A percentile compares a stretch with the other conserved stretches of the same genome.
Evolutionary conservation across 2,888 invertebrate genomes (phyloP).

Genomic region (Mesorhabditis sp.): DNA sequence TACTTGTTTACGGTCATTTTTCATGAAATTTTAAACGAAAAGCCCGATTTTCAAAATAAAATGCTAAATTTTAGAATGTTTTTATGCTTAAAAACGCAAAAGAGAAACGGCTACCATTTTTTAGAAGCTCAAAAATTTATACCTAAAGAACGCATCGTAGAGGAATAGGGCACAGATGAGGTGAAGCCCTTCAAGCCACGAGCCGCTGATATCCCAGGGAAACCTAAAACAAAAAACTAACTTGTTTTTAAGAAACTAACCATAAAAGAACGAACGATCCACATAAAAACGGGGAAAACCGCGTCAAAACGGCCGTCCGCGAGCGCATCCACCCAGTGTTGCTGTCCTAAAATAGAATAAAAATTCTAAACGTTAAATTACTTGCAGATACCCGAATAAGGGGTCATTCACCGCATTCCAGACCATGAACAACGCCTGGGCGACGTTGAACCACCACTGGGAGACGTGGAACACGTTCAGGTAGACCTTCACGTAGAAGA

Average conservation of each 20-base stretch:
- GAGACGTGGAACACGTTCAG: conserved; percentile 60
- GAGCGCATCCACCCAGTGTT: conserved; percentile 55
- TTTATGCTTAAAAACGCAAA: conserved; percentile 48
- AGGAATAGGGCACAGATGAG: conserved; percentile 60
- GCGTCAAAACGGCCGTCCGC: conserved; percentile 59
- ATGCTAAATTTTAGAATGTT: conserved; percentile 8
- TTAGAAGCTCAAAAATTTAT: not conserved
- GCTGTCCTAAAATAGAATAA: conserved; percentile 24
- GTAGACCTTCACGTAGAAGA: conserved; percentile 62
- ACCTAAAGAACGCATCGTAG: conserved; percentile 62
- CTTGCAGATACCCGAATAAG: conserved; percentile 60
- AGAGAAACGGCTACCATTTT: not conserved
- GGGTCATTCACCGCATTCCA: conserved; percentile 64
- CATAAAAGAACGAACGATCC: conserved; percentile 59
- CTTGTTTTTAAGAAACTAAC: conserved; percentile 33
- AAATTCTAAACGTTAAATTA: conserved; percentile 8
- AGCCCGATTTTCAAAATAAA: not conserved
- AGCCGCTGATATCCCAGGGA: conserved; percentile 29
- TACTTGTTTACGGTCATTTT: not conserved
- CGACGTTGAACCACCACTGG: conserved; percentile 60
- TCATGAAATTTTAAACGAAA: conserved; percentile 5
- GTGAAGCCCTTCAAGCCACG: conserved; percentile 59
- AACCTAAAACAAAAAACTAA: conserved; percentile 39
- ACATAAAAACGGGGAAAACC: conserved; percentile 59
- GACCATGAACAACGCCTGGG: conserved; percentile 60